Evolutionary conservation across 2,888 invertebrate species (phyloP).

Genomic region (Chironomus riparius): DNA sequence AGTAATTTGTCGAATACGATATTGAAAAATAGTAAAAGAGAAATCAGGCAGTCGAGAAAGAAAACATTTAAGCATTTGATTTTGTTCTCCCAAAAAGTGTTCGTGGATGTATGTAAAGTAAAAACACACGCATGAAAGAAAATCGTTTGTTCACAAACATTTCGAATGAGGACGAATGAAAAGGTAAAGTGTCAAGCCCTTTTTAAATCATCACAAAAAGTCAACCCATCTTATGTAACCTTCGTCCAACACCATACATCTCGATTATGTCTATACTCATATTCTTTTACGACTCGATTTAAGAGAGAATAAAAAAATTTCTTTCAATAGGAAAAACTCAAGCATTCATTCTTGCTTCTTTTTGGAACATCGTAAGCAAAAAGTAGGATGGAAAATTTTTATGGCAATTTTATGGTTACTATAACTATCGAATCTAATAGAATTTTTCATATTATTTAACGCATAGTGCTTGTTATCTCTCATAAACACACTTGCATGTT

Average conservation of each 20-base stretch:
- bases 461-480: background rate
- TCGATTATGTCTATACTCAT: background rate
- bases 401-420: background rate
- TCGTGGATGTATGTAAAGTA: background rate
- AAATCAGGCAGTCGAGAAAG: too few species aligned
- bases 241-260: background rate
- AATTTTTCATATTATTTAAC: background rate
- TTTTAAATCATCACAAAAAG: background rate
- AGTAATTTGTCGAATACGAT: too few species aligned
- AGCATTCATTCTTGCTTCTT: too few species aligned
- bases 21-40: too few species aligned
- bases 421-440: background rate
- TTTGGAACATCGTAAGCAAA: background rate
- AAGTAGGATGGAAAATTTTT: background rate
- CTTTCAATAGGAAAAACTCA: background rate
- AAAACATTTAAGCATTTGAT: background rate
- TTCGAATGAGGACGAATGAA: background rate
- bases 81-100: background rate
- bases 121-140: background rate
- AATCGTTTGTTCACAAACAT: background rate
- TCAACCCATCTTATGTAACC: background rate
- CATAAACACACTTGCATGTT: too few species aligned
- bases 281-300: background rate
- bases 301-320: background rate
- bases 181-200: background rate